Evolutionary conservation across 2,797 vertebrate species (phyloP), one percentile per base, ranked within the genome.

Genomic region (Coendou prehensilis): DNA sequence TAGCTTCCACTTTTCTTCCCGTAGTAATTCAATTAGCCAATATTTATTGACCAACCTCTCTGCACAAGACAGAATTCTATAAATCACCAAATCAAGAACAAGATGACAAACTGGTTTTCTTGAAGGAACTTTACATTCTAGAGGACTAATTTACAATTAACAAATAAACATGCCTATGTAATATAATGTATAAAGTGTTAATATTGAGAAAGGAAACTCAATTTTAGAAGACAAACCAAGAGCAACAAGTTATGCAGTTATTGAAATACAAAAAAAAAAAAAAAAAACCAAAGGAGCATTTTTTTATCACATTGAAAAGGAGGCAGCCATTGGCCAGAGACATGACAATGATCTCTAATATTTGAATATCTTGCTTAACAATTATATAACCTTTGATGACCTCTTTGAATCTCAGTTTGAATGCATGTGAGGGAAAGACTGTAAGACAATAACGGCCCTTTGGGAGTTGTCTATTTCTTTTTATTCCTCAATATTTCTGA

Each of bases 401-500:
- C 30, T 95, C 75, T 75, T 59, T 90, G 59, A 50, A 37, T 83
- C 9, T 56, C 56, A 50, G 18, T 73, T 33, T n/a, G 23, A 85
- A 56, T 76, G 28, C 47, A 41, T 45, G 15, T 20, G 79, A 41
- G 11, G 23, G 4, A 76, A 87, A 57, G 37, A 41, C 3, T 41
- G 0, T 10, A 5, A 50, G 28, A 9, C 22, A 5, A 1, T 1
- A 41, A 28, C 28, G 1, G 6, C 1, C n/a, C 67, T 45, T 75
- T 81, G 56, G n/a, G 57, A 89, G 18, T 81, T 94, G 37, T 69
- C 33, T 15, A 1, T 71, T 76, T 9, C 7, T 83, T 52, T 56
- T 30, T 80, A 30, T 85, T 59, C 0, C 7, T 73, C 56, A 33
- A 0, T 59, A 26, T 37, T 57, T 69, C 33, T 80, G 4, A 84